Evolutionary conservation across 2,113 vertebrate species (phyloP), one percentile per base, ranked within the genome.

Genomic region (Forbesichthys agassizii): DNA sequence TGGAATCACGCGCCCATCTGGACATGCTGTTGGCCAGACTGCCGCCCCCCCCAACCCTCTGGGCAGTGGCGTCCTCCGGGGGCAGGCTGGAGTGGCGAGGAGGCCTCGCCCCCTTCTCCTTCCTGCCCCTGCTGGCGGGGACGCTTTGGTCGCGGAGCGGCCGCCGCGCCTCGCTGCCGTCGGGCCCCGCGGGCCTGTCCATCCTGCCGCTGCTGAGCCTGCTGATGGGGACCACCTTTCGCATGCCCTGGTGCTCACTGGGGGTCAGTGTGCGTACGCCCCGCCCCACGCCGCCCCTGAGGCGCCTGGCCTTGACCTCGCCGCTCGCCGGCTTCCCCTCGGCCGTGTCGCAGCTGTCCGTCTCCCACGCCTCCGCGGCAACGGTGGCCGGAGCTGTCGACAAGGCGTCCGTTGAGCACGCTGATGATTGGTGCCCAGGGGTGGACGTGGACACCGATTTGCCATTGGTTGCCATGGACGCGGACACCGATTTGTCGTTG

Each of bases 151-250:
- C 93, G 49, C 94, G 93, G 1, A 91, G 90, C 0, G 92, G 80
- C 66, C 85, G 83, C 0, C 80, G 89, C 0, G 86, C 48, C 27
- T 94, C 94, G 2, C 68, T 6, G 0, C 75, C 60, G 6, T 95
- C 94, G 6, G 76, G 75, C 58, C 89, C 93, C 78, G 96, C 95
- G 0, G 83, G 0, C 81, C 64, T 0, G 90, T 80, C 72, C 93
- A 27, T 81, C 54, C 91, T 91, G 69, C 78, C 90, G 2, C 91
- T 91, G 69, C 78, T 90, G 2, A 90, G 84, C 69, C 92, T 94
- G 72, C 91, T 92, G 68, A 99, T 95, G 57, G 96, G 96, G 27
- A 98, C 94, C 1, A 98, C 95, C 71, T 96, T 98, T 58, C 96
- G 92, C 93, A 98, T 93, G 47, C 90, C 93, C 77, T 95, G 94